Evolutionary conservation across 2,797 vertebrate species (phyloP), one percentile per base, ranked within the genome.

Genomic region (Rhynchotus rufescens): DNA sequence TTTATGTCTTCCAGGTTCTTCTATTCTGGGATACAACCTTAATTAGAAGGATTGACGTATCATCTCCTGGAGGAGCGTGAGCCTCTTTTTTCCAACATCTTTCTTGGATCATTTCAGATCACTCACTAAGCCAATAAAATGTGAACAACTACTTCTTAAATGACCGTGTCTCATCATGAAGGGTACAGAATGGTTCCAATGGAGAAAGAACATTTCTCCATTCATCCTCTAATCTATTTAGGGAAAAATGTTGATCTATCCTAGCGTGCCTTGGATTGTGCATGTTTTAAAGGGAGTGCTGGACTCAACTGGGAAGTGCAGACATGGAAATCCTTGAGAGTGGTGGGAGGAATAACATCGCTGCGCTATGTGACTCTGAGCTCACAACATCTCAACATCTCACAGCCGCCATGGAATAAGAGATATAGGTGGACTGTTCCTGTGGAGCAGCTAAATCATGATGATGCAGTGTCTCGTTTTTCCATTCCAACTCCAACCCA

Each of bases 1-100:
- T 91, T 88, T 90, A 6, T 89, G 76, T 93, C 93, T 94, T 81
- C 65, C 60, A 90, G 67, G 32, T 87, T 95, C 61, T 73, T 45
- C 81, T 93, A 57, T 80, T 78, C 79, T 89, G 78, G 68, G 82
- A 90, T 74, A 67, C 42, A 75, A 94, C 94, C 82, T 85, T 76
- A 82, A 94, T 93, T 94, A 85, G 75, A 89, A 87, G 87, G 89
- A 94, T 81, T 90, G 77, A 84, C 92, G 93, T 92, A 78, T 92
- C 90, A 64, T 93, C 86, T 94, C 91, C 89, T 80, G 42, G 34
- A 93, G 89, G 69, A 96, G 84, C 44, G 26, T 65, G 54, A 88
- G 44, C 61, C 66, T 84, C 57, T 67, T 86, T 79, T 88, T 75
- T 56, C n/a, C 84, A 75, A 77, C 25, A 85, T 85, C 69, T 95